Percentiles rank a stretch among this genome's conserved stretches.
These are phyloP conservation scores for Paraescarpia echinospica DNA, from an alignment of 1,140 invertebrate genomes.

Conservation along the genomic window DNA sequence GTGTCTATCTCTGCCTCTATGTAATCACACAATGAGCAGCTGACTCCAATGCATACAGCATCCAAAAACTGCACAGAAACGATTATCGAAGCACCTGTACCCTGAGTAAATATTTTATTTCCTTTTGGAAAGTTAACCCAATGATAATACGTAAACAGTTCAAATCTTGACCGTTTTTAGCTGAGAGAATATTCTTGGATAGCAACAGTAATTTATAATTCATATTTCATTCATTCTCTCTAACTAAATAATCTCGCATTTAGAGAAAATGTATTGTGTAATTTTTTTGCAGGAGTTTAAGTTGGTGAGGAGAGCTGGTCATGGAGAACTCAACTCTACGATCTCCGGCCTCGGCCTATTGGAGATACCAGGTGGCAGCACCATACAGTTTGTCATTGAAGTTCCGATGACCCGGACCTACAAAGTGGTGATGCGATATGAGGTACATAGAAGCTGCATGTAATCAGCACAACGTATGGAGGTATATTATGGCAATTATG, in stretches of 20 bases:
- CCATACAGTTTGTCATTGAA: background rate
- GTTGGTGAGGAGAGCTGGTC: conserved; percentile 8
- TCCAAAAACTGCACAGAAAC: too few relatives aligned
- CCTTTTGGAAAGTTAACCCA: too few relatives aligned
- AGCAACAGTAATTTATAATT: background rate
- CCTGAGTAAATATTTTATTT: too few relatives aligned
- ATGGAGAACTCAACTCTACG: background rate
- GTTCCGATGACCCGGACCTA: background rate
- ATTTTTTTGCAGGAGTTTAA: background rate
- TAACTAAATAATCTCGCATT: background rate
- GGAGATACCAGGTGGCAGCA: background rate
- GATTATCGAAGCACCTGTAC: too few relatives aligned
- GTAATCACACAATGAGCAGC: too few relatives aligned
- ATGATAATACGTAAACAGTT: too few relatives aligned
- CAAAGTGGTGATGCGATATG: conserved; percentile 12
- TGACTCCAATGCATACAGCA: too few relatives aligned
- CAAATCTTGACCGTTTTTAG: background rate
- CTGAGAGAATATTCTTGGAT: background rate
- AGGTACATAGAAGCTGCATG: background rate
- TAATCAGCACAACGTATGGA: too few relatives aligned
- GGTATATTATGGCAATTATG: too few relatives aligned
- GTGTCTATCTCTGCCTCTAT: too few relatives aligned
- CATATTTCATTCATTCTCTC: background rate
- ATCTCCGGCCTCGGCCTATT: background rate
- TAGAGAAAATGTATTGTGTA: conserved; percentile 5